Evolutionary conservation across 2,113 vertebrate species (phyloP).

Genomic region (Aviceda subcristata): DNA sequence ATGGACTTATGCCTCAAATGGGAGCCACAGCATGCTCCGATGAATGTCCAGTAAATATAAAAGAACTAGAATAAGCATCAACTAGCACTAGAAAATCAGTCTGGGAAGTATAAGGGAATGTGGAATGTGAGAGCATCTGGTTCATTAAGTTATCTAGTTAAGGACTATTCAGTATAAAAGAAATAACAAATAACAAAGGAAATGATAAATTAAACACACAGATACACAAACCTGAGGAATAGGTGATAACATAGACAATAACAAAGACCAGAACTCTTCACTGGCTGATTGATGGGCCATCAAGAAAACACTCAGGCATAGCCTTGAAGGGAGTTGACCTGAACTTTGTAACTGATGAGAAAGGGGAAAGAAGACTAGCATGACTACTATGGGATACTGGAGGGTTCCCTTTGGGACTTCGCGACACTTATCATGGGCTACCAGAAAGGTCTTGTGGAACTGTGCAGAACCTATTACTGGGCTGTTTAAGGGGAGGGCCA

Average conservation of each 20-base stretch:
- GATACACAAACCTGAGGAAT: neutral
- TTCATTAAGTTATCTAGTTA: neutral
- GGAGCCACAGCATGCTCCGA: neutral
- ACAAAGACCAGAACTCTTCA: neutral
- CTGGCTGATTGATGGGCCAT: neutral
- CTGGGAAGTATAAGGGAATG: neutral
- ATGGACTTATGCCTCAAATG: neutral
- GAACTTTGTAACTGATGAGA: neutral
- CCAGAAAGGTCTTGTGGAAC: neutral
- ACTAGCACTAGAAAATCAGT: neutral
- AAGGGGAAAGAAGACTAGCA: neutral
- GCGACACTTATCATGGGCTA: neutral
- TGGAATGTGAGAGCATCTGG: neutral
- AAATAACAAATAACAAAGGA: neutral
- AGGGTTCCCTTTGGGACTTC: neutral
- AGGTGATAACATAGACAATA: neutral
- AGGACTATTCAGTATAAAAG: neutral
- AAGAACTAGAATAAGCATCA: neutral
- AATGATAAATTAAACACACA: neutral
- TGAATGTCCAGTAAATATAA: neutral
- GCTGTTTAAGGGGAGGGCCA: neutral
- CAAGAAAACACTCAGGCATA: neutral
- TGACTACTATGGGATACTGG: neutral
- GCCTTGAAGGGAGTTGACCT: neutral
- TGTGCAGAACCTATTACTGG: neutral